Conservation (phyloP, 37 sponge, comb jelly and placozoan genomes). For the Agelas oroides region DNA sequence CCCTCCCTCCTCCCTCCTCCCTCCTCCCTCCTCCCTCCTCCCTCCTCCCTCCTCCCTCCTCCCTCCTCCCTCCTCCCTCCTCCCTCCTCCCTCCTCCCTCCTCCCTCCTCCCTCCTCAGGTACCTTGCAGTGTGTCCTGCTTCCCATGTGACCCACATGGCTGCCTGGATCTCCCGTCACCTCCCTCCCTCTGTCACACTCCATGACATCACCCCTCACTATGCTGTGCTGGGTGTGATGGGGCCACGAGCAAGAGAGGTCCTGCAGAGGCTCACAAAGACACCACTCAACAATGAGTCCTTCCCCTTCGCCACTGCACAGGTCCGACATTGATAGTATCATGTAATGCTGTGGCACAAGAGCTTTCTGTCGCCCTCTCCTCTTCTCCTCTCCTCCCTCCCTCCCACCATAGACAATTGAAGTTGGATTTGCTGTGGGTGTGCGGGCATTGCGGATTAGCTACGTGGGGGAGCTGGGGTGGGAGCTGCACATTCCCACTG, state of each 20-base stretch:
- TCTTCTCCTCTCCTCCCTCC: neutral
- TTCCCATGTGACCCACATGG: conserved; percentile 25
- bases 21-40: too few relatives aligned
- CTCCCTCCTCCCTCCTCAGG: neutral
- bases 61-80: too few relatives aligned
- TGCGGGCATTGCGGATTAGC: conserved; percentile 64
- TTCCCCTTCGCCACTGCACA: conserved; percentile 62
- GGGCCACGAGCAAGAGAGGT: conserved; percentile 53
- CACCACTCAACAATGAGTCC: conserved; percentile 27
- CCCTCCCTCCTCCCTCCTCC: too few relatives aligned
- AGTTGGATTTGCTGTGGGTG: conserved; percentile 41
- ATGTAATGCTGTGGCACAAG: neutral
- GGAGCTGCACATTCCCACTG: conserved; percentile 87
- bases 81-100: too few relatives aligned
- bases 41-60: too few relatives aligned
- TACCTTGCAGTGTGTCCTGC: conserved; percentile 41
- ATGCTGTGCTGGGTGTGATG: conserved; percentile 54
- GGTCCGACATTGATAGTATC: conserved; percentile 9
- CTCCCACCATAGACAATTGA: conserved; percentile 41
- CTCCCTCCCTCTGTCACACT: conserved; percentile 28
- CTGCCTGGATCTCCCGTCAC: conserved; percentile 47
- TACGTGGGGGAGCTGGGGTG: conserved; percentile 89
- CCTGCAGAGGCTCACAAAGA: conserved; percentile 32
- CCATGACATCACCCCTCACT: conserved; percentile 43
- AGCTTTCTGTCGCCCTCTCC: neutral